These are phyloP conservation scores for Panagrolaimus sp. DNA, from an alignment of 1,140 invertebrate genomes.

Conservation along the genomic window DNA sequence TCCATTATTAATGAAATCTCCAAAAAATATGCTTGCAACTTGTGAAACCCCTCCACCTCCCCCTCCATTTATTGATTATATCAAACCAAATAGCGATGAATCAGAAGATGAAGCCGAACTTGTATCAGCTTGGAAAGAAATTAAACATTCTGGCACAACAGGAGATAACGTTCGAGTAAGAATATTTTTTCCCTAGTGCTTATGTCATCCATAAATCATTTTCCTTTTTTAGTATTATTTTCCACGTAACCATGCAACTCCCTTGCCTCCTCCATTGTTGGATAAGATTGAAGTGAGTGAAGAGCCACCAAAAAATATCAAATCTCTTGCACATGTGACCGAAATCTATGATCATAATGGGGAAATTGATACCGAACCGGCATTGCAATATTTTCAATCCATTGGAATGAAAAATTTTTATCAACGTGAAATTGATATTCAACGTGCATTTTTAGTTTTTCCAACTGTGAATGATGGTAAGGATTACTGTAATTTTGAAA, in stretches of 20 bases:
- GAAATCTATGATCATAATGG: slow-evolving; percentile 13
- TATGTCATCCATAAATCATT: not conserved
- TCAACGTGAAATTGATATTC: slow-evolving; percentile 8
- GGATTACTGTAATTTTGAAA: not conserved
- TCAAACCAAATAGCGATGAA: not conserved
- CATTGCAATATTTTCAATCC: not conserved
- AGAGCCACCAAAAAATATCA: slow-evolving; percentile 8
- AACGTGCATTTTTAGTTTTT: slow-evolving; percentile 12
- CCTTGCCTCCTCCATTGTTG: not conserved
- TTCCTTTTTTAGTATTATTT: slow-evolving; percentile 12
- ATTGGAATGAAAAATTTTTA: slow-evolving; percentile 16
- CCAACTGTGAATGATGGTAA: slow-evolving; percentile 4
- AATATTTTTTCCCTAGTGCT: not conserved
- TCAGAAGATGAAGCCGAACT: slow-evolving; percentile 7
- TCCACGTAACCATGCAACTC: slow-evolving; percentile 4
- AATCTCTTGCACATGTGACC: slow-evolving; percentile 2
- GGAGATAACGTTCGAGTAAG: not conserved
- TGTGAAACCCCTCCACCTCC: too few species aligned
- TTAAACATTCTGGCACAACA: not conserved
- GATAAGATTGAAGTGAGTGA: not conserved
- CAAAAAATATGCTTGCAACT: not conserved
- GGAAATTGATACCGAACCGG: slow-evolving; percentile 5
- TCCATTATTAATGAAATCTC: not conserved
- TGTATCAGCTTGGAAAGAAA: slow-evolving; percentile 10
- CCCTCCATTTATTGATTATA: not conserved